These are phyloP conservation scores for Dasyornis broadbenti DNA, from an alignment of 2,113 vertebrate genomes.

Conservation along the genomic window DNA sequence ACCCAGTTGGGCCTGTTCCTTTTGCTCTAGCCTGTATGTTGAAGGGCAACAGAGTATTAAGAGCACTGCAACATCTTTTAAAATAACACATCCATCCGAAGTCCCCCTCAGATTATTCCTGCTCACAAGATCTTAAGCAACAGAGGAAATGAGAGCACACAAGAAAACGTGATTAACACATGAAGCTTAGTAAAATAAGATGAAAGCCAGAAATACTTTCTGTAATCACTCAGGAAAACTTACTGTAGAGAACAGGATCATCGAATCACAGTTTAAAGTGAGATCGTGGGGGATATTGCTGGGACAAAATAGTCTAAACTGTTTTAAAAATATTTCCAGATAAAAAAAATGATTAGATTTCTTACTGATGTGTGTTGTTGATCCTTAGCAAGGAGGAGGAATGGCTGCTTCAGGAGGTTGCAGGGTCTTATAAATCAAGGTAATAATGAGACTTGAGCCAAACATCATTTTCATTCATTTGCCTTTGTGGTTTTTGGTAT, in stretches of 20 bases:
- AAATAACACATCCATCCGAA: neutral
- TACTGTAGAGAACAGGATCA: neutral
- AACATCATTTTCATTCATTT: neutral
- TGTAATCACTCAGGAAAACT: neutral
- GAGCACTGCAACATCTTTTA: neutral
- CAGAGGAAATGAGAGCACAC: neutral
- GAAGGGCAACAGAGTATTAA: neutral
- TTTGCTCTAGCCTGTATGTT: neutral
- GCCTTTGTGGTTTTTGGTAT: neutral
- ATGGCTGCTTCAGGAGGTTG: neutral
- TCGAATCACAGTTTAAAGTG: neutral
- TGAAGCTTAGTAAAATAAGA: neutral
- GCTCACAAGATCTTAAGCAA: neutral
- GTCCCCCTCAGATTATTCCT: neutral
- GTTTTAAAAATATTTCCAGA: neutral
- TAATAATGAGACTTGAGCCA: neutral
- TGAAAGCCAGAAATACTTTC: neutral
- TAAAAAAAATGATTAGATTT: neutral
- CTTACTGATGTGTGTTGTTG: neutral
- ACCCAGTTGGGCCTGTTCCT: neutral
- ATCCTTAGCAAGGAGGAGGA: neutral
- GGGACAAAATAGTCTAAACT: neutral
- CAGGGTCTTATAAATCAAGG: neutral
- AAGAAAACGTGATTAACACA: neutral
- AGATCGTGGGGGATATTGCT: neutral